Evolutionary conservation across 2,797 vertebrate species (phyloP), one percentile per base, ranked within the genome.

Genomic region (Catamblyrhynchus diadema): DNA sequence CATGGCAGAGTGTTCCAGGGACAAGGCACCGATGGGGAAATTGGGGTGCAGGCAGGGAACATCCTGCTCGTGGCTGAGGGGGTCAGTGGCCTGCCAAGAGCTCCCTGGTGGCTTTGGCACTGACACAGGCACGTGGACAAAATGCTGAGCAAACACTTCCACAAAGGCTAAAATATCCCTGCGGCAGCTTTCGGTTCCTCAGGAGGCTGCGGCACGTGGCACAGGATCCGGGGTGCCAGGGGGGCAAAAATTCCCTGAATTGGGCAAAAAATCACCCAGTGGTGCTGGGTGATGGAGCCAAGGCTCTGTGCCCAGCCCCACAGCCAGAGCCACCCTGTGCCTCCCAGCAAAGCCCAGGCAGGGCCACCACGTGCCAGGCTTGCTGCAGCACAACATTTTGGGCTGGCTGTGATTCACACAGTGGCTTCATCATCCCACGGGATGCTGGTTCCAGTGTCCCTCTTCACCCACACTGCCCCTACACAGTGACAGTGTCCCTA

Each of bases 61-160:
- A 7, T 28, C 37, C 30, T 1, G 2, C 27, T 32, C 4, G 0
- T 0, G 44, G 87, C 53, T 27, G 22, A 2, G 0, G 37, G 86
- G 39, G 41, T 45, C 27, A 11, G 32, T 82, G 72, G 45, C 25
- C 10, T 85, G 78, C 67, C 14, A 9, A 59, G 75, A 41, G 91
- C 75, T 62, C 35, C 33, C 79, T 0, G 1, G 56, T 0, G 6
- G 27, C 14, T 61, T 61, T 80, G 79, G 82, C 12, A 57, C 88
- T 1, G 84, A 35, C 50, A 19, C 81, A 64, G 71, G 64, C 94
- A 91, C 25, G 8, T 88, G 94, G 94, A 94, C 85, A 85, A 82
- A 95, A 25, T 1, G 93, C 96, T 95, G 96, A 96, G 93, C 92
- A 73, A 56, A 62, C 88, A 81, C 90, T 95, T 95, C 90, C 88